Base-by-base conservation (phyloP, 2,113 vertebrate species). In the Larimichthys crocea region DNA sequence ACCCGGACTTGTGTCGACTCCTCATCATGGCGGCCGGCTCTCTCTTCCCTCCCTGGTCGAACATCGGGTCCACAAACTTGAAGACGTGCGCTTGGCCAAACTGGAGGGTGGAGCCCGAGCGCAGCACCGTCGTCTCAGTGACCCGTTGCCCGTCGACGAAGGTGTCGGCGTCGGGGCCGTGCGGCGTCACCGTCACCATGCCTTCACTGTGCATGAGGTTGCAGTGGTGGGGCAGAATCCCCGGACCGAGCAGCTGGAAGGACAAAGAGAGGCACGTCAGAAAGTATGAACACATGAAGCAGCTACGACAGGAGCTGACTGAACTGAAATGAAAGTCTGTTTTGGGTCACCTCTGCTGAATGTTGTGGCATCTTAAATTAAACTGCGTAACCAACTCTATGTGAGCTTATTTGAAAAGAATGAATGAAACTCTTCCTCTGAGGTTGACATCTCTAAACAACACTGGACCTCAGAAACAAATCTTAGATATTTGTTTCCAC, bases 161-260 rank as follows among this genome's bases (percentile, higher is more conserved):
- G 0, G 97, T 99, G 94, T 99, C 98, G 0, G 97, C 97, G 5
- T 98, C 97, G 48, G 97, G 94, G 71, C 94, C 96, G 88, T 95
- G 96, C 0, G 98, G 98, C 0, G 97, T 99, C 85, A 99, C 97
- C 0, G 97, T 99, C 62, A 99, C 98, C 88, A 99, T 96, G 0
- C 98, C 98, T n/a, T 99, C 98, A 73, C 96, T 97, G 91, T 99
- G 98, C 81, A 96, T 98, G 76, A 99, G 96, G 91, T 99, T 97
- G 89, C 98, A 99, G 90, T 99, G 98, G 91, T 99, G 97, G 56
- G 98, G 97, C 16, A 98, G 96, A 77, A 99, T 96, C 35, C 98
- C 98, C 2, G 97, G 96, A 4, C 98, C 98, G 44, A 98, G 96
- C 65, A 99, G 93, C 98, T 99, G 53, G 1, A 19, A 4, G n/a